These are phyloP conservation scores for Aleadryas rufinucha DNA, from an alignment of 2,113 vertebrate genomes.

Conservation along the genomic window DNA sequence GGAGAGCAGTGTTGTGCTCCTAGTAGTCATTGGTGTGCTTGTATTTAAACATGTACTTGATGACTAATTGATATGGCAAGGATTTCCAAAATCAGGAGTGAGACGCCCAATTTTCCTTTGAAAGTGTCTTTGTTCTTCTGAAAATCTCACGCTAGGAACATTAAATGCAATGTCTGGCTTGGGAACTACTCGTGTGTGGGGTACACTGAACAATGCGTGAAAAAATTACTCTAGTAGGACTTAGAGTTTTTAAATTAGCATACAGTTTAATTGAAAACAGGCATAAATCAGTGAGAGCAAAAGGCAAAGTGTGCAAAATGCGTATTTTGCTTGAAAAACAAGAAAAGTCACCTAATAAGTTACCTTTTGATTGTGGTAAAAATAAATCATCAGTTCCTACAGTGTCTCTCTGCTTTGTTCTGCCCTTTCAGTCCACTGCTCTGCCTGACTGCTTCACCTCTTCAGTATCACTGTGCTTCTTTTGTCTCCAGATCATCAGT, in stretches of 20 bases:
- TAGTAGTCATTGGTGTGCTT: not conserved
- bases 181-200: not conserved
- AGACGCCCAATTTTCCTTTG: not conserved
- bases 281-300: not conserved
- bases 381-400: not conserved
- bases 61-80: not conserved
- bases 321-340: not conserved
- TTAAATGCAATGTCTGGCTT: not conserved
- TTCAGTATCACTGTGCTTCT: not conserved
- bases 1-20: not conserved
- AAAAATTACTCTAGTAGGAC: not conserved
- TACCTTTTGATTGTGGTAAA: not conserved
- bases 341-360: not conserved
- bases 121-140: not conserved
- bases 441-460: not conserved
- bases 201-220: accelerated
- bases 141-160: not conserved
- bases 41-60: not conserved
- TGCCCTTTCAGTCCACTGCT: not conserved
- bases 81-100: not conserved
- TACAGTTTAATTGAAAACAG: not conserved
- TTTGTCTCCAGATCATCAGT: not conserved
- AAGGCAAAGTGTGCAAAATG: not conserved
- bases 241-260: not conserved
- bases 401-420: not conserved